Conservation (phyloP, 1,140 invertebrate species). For the Brachionus asplanchnoidis region DNA sequence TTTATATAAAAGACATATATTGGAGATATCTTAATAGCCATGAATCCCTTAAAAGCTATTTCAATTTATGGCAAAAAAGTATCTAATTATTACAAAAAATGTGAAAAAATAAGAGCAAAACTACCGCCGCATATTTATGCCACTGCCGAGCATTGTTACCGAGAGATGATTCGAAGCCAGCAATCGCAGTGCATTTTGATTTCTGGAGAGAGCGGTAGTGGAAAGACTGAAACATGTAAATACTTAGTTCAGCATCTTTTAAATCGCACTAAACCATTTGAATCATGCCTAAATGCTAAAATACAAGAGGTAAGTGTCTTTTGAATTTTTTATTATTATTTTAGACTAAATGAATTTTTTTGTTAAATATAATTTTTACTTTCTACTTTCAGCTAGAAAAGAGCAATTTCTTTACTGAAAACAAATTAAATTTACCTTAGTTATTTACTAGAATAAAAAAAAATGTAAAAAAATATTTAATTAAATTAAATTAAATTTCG, state of each 20-base stretch:
- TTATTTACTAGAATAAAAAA: too few species aligned
- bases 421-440: too few species aligned
- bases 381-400: slow-evolving; percentile 64
- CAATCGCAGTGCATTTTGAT: slow-evolving; percentile 83
- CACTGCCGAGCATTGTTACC: slow-evolving; percentile 71
- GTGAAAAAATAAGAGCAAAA: slow-evolving; percentile 69
- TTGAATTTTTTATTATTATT: background rate
- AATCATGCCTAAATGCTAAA: slow-evolving; percentile 38
- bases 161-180: slow-evolving; percentile 72
- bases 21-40: slow-evolving; percentile 73
- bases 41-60: slow-evolving; percentile 75
- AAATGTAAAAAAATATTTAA: too few species aligned
- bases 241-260: slow-evolving; percentile 63
- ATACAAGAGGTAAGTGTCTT: slow-evolving; percentile 6
- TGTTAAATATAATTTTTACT: slow-evolving; percentile 74
- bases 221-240: slow-evolving; percentile 83
- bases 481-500: too few species aligned
- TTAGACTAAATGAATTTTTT: slow-evolving; percentile 46
- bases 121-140: slow-evolving; percentile 80
- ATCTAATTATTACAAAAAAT: slow-evolving; percentile 82
- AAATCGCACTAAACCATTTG: slow-evolving; percentile 42
- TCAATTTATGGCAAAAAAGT: slow-evolving; percentile 71
- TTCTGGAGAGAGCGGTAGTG: slow-evolving; percentile 93
- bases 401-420: too few species aligned
- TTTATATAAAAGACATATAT: slow-evolving; percentile 67